Base-by-base conservation (phyloP, 2,888 invertebrate genomes). In the Eurois occulta region DNA sequence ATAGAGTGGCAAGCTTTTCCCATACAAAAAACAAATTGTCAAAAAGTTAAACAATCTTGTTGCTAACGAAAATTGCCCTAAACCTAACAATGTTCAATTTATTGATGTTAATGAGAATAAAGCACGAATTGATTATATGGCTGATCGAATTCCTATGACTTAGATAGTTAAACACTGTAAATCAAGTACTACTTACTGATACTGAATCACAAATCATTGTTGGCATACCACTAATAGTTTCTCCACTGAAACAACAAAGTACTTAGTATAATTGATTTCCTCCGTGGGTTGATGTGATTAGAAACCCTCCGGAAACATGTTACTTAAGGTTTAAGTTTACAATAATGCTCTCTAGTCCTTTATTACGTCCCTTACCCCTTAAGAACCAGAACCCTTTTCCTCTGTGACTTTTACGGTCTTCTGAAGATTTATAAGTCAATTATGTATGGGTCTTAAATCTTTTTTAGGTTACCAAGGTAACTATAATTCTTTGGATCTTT, bases 341-440 rank as follows among this genome's bases (percentile, higher is more conserved):
- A 85, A 77, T 83, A 83, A 85, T 79, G 52, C 66, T 67, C 72
- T 72, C 46, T 11, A 66, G 13, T 7, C 58, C 64, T 80, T 78
- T 85, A 82, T 81, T 85, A 70, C 77, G 46, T 66, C 68, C 78
- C 52, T 78, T 78, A 64, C 55, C 55, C 69, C 78, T 74, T 62
- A 70, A 75, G 80, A 69, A 72, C 60, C 70, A 70, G 68, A 82
- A 76, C 87, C 87, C 85, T 80, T 86, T 85, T 75, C 77, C 73
- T 77, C 43, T 38, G 68, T n/a, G 78, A 88, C 85, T 81, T 85
- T 88, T 81, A 84, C 80, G 87, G 70, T 71, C 74, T 71, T 43
- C 70, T 11, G 28, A 64, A 81, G 85, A 87, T 87, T 87, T 87
- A 87, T 87, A 83, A 80, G 79, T 77, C 86, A 87, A 87, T 80